Conservation (phyloP, 2,797 vertebrate species). For the Sebastes iracundus region DNA sequence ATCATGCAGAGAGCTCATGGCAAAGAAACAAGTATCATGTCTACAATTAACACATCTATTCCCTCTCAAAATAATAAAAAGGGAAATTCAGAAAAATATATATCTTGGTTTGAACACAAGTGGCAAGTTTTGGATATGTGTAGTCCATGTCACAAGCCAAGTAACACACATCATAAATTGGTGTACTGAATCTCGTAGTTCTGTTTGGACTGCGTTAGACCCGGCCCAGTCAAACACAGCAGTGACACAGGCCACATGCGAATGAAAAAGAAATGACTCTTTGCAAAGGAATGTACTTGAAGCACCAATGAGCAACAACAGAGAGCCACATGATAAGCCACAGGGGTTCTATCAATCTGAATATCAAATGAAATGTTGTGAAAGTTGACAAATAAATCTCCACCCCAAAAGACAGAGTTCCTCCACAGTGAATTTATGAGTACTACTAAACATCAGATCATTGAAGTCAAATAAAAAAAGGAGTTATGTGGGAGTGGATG, state of each 20-base stretch:
- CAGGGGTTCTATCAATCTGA: slow-evolving; percentile 62
- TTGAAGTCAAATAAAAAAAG: slow-evolving; percentile 63
- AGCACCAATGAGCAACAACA: slow-evolving; percentile 64
- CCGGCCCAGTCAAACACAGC: slow-evolving; percentile 58
- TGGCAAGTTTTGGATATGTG: slow-evolving; percentile 46
- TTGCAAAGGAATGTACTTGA: slow-evolving; percentile 63
- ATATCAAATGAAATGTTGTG: slow-evolving; percentile 63
- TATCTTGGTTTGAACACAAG: slow-evolving; percentile 46
- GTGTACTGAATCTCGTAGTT: slow-evolving; percentile 41
- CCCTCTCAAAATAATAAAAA: slow-evolving; percentile 21
- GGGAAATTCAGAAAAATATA: slow-evolving; percentile 23
- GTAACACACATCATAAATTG: slow-evolving; percentile 70
- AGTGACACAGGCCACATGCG: slow-evolving; percentile 61
- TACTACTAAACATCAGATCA: slow-evolving; percentile 59
- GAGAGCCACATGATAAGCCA: slow-evolving; percentile 61
- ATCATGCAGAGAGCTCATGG: background rate
- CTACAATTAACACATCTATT: slow-evolving; percentile 40
- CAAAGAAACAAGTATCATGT: slow-evolving; percentile 19
- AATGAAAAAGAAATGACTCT: slow-evolving; percentile 63
- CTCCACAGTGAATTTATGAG: slow-evolving; percentile 42
- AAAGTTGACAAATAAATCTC: slow-evolving; percentile 73
- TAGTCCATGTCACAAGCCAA: slow-evolving; percentile 58
- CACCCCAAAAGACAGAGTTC: slow-evolving; percentile 48
- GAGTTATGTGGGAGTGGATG: slow-evolving; percentile 51
- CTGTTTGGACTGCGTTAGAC: slow-evolving; percentile 54